Percentiles rank a stretch among this genome's conserved stretches.
Evolutionary conservation across 2,113 vertebrate genomes (phyloP).

Genomic region (Pteruthius melanotis): DNA sequence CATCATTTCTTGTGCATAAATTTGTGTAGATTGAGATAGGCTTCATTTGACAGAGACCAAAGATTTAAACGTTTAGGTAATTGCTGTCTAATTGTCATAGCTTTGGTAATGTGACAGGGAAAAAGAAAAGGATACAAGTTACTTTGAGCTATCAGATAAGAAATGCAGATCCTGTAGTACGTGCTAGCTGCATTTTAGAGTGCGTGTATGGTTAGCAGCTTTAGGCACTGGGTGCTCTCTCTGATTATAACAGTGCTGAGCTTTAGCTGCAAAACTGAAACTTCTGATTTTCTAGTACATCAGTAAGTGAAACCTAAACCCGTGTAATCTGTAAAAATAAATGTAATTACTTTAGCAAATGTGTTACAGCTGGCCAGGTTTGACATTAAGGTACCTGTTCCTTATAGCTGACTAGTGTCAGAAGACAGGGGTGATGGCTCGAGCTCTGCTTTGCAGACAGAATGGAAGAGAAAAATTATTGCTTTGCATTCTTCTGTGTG

Average conservation of each 20-base stretch:
- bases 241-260: constrained; percentile 34
- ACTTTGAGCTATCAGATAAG: neutral
- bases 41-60: neutral
- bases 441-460: neutral
- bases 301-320: constrained; percentile 47
- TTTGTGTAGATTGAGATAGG: neutral
- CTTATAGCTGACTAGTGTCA: neutral
- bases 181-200: neutral
- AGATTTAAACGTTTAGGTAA: neutral
- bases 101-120: neutral
- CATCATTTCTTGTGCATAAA: neutral
- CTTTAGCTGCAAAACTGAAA: constrained; percentile 17
- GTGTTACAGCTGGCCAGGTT: constrained; percentile 34
- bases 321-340: constrained; percentile 53
- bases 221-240: constrained; percentile 4
- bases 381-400: constrained; percentile 22
- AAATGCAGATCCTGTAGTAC: neutral
- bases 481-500: neutral
- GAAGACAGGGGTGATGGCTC: constrained; percentile 2
- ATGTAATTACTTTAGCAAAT: constrained; percentile 62
- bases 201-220: neutral
- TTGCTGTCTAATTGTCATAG: neutral
- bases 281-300: constrained; percentile 30
- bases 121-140: neutral
- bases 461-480: neutral